phyloP scores from a whole-genome alignment of 2,888 invertebrate species.

The Tachystola acroxantha region DNA sequence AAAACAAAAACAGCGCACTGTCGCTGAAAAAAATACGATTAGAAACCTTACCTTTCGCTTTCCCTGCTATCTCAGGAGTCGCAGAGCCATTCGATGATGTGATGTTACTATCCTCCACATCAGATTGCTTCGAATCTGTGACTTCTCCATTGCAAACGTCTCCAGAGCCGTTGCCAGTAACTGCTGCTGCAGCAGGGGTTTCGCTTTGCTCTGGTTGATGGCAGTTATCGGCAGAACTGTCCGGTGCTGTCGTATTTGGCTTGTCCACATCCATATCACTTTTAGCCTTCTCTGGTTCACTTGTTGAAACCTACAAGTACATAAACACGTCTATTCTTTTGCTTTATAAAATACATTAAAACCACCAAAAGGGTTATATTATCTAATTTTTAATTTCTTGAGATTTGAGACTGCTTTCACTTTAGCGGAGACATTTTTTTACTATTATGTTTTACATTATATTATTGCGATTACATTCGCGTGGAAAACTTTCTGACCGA shows the following conservation, averaged over 20 bases:
- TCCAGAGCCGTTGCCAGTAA: conserved; percentile 33
- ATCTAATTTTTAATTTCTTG: no score
- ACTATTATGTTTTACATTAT: no score
- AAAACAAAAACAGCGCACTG: no score
- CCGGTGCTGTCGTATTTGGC: conserved; percentile 45
- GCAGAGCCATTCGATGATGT: conserved; percentile 74
- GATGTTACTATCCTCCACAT: conserved; percentile 60
- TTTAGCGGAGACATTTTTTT: no score
- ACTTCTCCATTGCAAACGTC: conserved; percentile 67
- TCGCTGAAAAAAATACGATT: no score
- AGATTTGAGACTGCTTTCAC: no score
- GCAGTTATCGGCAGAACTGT: conserved; percentile 67
- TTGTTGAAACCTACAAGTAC: conserved; percentile 62
- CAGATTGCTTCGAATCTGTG: conserved; percentile 58
- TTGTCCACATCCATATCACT: conserved; percentile 48
- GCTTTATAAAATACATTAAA: no score
- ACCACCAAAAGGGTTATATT: no score
- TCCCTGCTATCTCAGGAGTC: conserved; percentile 49
- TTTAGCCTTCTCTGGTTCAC: conserved; percentile 45
- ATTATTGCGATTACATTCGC: no score
- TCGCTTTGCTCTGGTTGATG: conserved; percentile 62
- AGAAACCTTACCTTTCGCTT: conserved; percentile 61
- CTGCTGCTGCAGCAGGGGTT: conserved; percentile 32
- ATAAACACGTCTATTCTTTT: not conserved
- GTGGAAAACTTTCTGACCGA: no score